Evolutionary conservation across 2,888 invertebrate genomes (phyloP), one percentile per base, ranked within the genome.

Genomic region (Automeris io): DNA sequence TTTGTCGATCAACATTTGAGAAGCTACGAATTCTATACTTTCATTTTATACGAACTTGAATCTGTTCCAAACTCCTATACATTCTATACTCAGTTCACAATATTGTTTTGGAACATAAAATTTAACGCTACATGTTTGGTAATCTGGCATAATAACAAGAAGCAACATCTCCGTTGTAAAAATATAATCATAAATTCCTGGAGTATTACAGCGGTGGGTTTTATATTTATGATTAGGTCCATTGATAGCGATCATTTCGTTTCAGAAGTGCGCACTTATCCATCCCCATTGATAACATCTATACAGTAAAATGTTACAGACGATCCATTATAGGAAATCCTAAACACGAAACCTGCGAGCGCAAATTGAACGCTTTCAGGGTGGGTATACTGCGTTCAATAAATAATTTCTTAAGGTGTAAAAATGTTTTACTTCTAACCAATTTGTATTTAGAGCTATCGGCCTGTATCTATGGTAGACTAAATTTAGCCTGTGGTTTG

Each of bases 151-250:
- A 11, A 21, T 31, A 37, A 18, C 19, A 12, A 12, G 13, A 22
- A 23, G 12, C 16, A 18, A 31, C 18, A 37, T 16, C 26, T 18
- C n/a, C 24, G 25, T 5, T 3, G 8, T 12, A 4, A n/a, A 18
- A 11, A 29, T 18, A 37, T 6, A 22, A 16, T 32, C 37, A 31
- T 37, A 32, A 37, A 37, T 23, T 32, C 37, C 50, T 49, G 50
- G 49, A 51, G 49, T 58, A 51, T 67, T 68, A 67, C 48, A 42
- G 44, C 54, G 54, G 56, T 54, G 47, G 49, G 53, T 61, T 67
- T 68, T 66, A 71, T 73, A 69, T 75, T 79, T 79, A 75, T 73
- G 68, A 69, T 78, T 69, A 71, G 64, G 61, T 57, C 44, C 53
- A 51, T 53, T 57, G 67, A 68, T 66, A 67, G 68, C 65, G 53